Percentiles rank a stretch among this genome's conserved stretches.
Evolutionary conservation across 64 coral and sea anemone genomes (phyloP).

Genomic region (Cladopsammia gracilis): DNA sequence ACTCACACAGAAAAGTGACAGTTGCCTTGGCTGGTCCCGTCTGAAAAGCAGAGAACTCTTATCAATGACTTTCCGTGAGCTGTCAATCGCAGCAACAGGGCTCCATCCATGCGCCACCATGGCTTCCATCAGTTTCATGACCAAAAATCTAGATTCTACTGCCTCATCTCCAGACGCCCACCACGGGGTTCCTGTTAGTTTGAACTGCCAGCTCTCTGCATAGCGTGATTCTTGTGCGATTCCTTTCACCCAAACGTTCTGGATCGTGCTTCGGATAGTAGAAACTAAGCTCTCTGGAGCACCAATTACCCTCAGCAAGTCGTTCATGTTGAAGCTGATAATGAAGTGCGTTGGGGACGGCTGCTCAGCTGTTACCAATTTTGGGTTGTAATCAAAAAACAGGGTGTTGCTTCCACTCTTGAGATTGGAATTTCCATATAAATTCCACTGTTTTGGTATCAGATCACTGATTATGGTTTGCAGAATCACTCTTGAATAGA

Average conservation of each 20-base stretch:
- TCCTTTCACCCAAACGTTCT: constrained; percentile 37
- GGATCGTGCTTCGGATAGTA: constrained; percentile 33
- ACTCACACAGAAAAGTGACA: constrained; percentile 78
- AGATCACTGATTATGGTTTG: constrained; percentile 41
- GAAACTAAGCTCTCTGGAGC: constrained; percentile 35
- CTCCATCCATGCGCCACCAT: constrained; percentile 50
- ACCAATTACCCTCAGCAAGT: constrained; percentile 56
- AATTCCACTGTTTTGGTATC: constrained; percentile 36
- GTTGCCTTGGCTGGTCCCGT: constrained; percentile 50
- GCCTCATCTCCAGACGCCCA: constrained; percentile 58
- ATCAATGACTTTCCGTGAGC: constrained; percentile 30
- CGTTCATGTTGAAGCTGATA: constrained; percentile 61
- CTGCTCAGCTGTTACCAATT: not conserved
- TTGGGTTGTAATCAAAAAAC: constrained; percentile 66
- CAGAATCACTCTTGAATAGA: constrained; percentile 54
- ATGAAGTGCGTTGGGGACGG: constrained; percentile 1
- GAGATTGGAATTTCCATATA: constrained; percentile 56
- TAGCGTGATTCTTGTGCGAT: constrained; percentile 69
- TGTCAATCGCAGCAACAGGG: constrained; percentile 18
- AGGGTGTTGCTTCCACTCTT: constrained; percentile 65
- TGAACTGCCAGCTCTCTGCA: constrained; percentile 71
- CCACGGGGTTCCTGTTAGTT: constrained; percentile 74
- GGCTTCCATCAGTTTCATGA: constrained; percentile 47
- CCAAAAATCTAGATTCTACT: constrained; percentile 52
- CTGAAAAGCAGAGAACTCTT: constrained; percentile 87